A percentile compares a stretch with the other conserved stretches of the same genome.
Evolutionary conservation across 2,888 invertebrate genomes (phyloP).

Genomic region (Trichogramma evanescens): DNA sequence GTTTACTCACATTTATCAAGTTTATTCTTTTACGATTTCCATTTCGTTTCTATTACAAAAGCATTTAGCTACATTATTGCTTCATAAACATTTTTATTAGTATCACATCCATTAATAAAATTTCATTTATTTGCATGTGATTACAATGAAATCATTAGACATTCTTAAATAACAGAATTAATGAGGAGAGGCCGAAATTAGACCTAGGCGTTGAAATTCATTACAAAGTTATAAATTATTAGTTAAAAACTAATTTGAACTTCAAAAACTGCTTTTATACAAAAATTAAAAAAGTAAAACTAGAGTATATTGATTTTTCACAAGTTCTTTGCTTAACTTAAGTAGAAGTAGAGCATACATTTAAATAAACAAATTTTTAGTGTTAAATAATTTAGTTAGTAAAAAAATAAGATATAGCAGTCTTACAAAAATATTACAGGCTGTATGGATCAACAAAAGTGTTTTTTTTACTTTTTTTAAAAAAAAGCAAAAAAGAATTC

Average conservation of each 20-base stretch:
- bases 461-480: constrained; percentile 16
- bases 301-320: no score
- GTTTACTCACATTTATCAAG: constrained; percentile 1
- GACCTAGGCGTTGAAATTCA: no score
- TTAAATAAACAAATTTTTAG: constrained; percentile 12
- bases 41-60: neutral
- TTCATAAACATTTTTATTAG: constrained; percentile 1
- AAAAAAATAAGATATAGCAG: constrained; percentile 24
- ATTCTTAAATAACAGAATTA: no score
- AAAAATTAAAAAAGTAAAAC: no score
- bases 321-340: no score
- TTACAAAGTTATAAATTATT: no score
- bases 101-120: neutral
- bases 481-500: no score
- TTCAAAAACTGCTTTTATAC: no score
- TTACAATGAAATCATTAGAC: no score
- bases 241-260: no score
- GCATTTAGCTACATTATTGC: neutral
- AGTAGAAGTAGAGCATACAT: neutral
- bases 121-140: no score
- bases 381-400: constrained; percentile 19
- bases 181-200: no score
- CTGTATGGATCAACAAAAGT: constrained; percentile 3
- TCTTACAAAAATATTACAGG: constrained; percentile 20
- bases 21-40: neutral